Base-by-base conservation (phyloP, 2,113 vertebrate genomes). In the Chloroceryle aenea region DNA sequence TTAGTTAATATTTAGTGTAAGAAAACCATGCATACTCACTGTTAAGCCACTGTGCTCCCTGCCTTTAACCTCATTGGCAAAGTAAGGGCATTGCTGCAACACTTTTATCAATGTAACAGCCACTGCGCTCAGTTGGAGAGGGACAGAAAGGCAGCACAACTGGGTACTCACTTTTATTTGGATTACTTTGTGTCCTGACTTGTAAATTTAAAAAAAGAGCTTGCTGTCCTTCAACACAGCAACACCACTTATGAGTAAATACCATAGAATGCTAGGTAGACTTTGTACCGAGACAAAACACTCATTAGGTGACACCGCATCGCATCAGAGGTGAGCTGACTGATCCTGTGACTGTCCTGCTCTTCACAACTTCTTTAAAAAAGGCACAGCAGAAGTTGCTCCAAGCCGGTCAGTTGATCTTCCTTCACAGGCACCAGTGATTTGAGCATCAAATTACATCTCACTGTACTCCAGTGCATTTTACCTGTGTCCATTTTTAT, bases 271-370 rank as follows among this genome's bases (percentile, higher is more conserved):
- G 43, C 16, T 5, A 5, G 10, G 45, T 3, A 82, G 45, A 79
- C 63, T 58, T 62, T 7, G 38, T 11, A 89, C 25, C 42, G 59
- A 63, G 30, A 55, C 1, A 1, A 56, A 91, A 83, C 4, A 36
- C 29, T 47, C 38, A 20, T 7, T 19, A 38, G 10, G 7, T 0
- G 4, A 83, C 43, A 30, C 29, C 7, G 48, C 53, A 53, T 0
- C 3, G 8, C 74, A 45, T 3, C 45, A 15, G 2, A 69, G 58
- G 36, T 34, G 88, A 88, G 63, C 23, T 5, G 36, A 78, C 71
- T 12, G 25, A 55, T 20, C 62, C 43, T 4, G 3, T 48, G 61
- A 81, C 52, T 22, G 19, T 17, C 32, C 14, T 0, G 4, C 20
- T 53, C 17, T 62, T 21, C 12, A 17, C 11, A 38, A 14, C 40